A percentile compares a stretch with the other conserved stretches of the same genome.
phyloP scores from a whole-genome alignment of 1,140 invertebrate species.

The Drosophila subobscura region DNA sequence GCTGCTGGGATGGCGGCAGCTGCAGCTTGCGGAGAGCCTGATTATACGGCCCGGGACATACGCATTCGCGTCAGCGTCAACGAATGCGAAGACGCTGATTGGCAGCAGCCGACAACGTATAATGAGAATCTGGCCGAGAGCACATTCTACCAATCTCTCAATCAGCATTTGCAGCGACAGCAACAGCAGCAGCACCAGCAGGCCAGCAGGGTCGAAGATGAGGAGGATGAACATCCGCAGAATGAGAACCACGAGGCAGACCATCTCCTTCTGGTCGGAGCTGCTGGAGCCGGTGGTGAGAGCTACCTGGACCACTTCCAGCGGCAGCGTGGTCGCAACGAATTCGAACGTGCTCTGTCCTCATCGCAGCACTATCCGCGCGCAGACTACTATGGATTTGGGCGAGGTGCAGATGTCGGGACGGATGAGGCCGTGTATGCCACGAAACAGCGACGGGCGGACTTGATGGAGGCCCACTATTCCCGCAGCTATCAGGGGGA shows the following conservation, averaged over 20 bases:
- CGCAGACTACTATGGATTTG: constrained; percentile 62
- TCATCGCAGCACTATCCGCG: constrained; percentile 27
- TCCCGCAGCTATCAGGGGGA: constrained; percentile 50
- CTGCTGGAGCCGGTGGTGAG: constrained; percentile 42
- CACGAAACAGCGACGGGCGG: constrained; percentile 53
- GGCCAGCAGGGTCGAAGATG: constrained; percentile 3
- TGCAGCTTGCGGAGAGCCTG: constrained; percentile 33
- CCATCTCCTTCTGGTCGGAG: constrained; percentile 15
- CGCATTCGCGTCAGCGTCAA: constrained; percentile 72
- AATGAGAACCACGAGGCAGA: background rate
- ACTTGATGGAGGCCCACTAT: constrained; percentile 68
- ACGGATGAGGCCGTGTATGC: constrained; percentile 34
- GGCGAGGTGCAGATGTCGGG: constrained; percentile 20
- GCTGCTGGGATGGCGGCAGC: background rate
- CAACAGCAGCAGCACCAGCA: constrained; percentile 24
- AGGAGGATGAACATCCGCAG: constrained; percentile 1
- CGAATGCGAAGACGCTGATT: constrained; percentile 68
- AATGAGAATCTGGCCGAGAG: constrained; percentile 80
- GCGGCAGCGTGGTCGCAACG: constrained; percentile 54
- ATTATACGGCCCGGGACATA: constrained; percentile 65
- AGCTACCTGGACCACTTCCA: constrained; percentile 79
- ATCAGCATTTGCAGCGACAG: constrained; percentile 78
- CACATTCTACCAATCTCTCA: constrained; percentile 81
- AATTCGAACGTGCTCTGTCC: constrained; percentile 37
- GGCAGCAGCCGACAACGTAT: constrained; percentile 66